A percentile compares a stretch with the other conserved stretches of the same genome.
Evolutionary conservation across 2,888 invertebrate genomes (phyloP).

Genomic region (Anticlea derivata): DNA sequence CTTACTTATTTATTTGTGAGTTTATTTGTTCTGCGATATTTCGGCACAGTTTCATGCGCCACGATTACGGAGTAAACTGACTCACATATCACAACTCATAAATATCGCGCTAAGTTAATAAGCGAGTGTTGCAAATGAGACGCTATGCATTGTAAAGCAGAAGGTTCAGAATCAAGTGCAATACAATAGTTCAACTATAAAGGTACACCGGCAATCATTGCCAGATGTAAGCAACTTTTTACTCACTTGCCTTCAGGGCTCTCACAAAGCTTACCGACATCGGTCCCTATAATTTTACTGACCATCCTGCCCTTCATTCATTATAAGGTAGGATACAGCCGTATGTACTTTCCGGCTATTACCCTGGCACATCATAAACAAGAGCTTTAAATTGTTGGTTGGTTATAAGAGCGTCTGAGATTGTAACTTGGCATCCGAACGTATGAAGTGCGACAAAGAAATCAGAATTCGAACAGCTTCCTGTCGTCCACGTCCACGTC

Average conservation of each 20-base stretch:
- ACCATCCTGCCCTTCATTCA: constrained; percentile 9
- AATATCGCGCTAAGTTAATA: too few species aligned
- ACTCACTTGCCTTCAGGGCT: constrained; percentile 9
- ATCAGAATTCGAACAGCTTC: background rate
- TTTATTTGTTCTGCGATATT: too few species aligned
- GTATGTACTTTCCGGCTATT: background rate
- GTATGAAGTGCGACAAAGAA: background rate
- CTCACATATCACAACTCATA: too few species aligned
- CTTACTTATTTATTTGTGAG: too few species aligned
- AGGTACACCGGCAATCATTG: background rate
- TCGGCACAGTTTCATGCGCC: too few species aligned
- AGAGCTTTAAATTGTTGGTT: too few species aligned
- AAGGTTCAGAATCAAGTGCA: background rate
- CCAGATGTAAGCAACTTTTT: constrained; percentile 4
- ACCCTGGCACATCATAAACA: background rate
- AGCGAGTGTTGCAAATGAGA: too few species aligned
- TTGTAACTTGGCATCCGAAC: too few species aligned
- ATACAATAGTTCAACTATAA: background rate
- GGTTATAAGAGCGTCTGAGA: background rate
- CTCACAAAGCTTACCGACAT: constrained; percentile 11
- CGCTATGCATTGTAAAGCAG: too few species aligned
- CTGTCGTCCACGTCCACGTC: too few species aligned
- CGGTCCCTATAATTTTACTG: constrained; percentile 17
- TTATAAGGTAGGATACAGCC: constrained; percentile 5
- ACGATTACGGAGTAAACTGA: too few species aligned